Evolutionary conservation across 35 echinoderm and acorn worm species (phyloP).

Genomic region (Ophiothrix spiculata): DNA sequence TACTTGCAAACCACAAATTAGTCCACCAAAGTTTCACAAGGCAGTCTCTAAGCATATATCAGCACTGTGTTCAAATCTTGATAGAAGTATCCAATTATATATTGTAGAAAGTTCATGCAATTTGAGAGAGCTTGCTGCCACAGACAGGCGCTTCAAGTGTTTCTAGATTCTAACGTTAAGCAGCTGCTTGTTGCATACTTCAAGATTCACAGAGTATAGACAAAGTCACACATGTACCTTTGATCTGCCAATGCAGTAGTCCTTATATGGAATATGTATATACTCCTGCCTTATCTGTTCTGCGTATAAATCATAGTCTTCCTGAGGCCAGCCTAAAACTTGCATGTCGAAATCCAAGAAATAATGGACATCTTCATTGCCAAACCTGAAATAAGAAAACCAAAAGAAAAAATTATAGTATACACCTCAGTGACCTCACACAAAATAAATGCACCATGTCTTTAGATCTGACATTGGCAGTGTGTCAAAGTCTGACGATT

Average conservation of each 20-base stretch:
- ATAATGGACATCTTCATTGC: slow-evolving; percentile 46
- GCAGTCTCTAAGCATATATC: no score
- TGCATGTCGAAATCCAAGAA: slow-evolving; percentile 83
- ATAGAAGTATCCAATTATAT: no score
- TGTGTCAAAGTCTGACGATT: no score
- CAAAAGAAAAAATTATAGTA: not conserved
- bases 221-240: slow-evolving; percentile 55
- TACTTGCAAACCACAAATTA: not conserved
- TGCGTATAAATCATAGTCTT: slow-evolving; percentile 62
- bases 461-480: no score
- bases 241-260: slow-evolving; percentile 46
- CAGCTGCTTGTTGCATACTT: no score
- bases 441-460: not conserved
- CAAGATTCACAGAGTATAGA: no score
- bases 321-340: slow-evolving; percentile 61
- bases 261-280: slow-evolving; percentile 56
- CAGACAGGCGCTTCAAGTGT: no score
- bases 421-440: not conserved
- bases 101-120: no score
- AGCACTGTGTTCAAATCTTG: no score
- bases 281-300: slow-evolving; percentile 76
- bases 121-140: no score
- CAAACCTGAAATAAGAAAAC: slow-evolving; percentile 41
- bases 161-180: no score
- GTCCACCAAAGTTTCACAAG: no score